Percentiles rank a stretch among this genome's conserved stretches.
Evolutionary conservation across 2,888 invertebrate species (phyloP).

Genomic region (Oxycera nigricornis): DNA sequence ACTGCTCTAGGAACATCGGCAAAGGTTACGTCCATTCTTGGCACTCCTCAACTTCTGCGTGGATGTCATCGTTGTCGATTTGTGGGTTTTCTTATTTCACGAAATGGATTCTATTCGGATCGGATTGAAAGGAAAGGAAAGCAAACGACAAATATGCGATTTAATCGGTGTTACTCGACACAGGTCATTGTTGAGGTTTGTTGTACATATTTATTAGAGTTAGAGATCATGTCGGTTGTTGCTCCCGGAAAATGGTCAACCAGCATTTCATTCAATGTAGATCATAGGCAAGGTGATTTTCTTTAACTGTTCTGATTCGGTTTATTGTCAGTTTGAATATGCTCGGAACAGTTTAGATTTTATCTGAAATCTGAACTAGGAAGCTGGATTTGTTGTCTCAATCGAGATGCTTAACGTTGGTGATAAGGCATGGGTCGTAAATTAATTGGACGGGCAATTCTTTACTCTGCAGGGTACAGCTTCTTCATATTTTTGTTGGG

Average conservation of each 20-base stretch:
- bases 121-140: constrained; percentile 1
- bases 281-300: neutral
- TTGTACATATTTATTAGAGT: constrained; percentile 5
- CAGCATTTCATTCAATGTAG: neutral
- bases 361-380: too few species aligned
- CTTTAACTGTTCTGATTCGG: too few species aligned
- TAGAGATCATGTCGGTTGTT: neutral
- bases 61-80: neutral
- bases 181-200: constrained; percentile 25
- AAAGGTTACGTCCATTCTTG: neutral
- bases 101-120: neutral
- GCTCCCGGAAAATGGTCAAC: neutral
- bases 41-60: neutral
- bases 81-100: too few species aligned
- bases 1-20: neutral
- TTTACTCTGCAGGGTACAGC: too few species aligned
- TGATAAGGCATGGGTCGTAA: too few species aligned
- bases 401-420: too few species aligned
- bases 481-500: too few species aligned
- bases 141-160: constrained; percentile 35
- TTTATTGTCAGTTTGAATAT: too few species aligned
- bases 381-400: too few species aligned
- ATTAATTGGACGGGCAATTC: too few species aligned
- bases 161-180: constrained; percentile 33
- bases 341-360: too few species aligned